phyloP scores from a whole-genome alignment of 2,888 invertebrate species.

The Melikaiella ostensackeni region DNA sequence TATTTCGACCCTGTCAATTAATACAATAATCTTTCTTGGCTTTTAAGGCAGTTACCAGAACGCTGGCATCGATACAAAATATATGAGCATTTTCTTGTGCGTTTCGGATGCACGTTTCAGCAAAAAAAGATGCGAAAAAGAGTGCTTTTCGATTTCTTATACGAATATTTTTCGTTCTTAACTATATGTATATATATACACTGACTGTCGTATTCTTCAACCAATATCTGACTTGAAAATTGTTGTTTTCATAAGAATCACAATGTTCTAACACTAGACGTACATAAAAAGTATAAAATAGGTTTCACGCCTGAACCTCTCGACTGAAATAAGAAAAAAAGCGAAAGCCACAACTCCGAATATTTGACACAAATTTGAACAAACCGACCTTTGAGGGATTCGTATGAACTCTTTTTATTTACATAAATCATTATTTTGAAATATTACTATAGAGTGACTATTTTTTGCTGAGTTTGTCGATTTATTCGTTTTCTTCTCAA shows the following conservation, averaged over 20 bases:
- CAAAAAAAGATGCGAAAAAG: slow-evolving; percentile 27
- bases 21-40: slow-evolving; percentile 18
- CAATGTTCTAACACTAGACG: slow-evolving; percentile 14
- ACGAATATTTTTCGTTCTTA: slow-evolving; percentile 10
- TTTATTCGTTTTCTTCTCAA: not conserved
- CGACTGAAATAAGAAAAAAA: slow-evolving; percentile 3
- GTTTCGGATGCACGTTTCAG: slow-evolving; percentile 27
- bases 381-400: slow-evolving; percentile 9
- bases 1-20: slow-evolving; percentile 27
- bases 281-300: slow-evolving; percentile 15
- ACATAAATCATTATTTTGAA: slow-evolving; percentile 28
- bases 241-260: not conserved
- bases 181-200: slow-evolving; percentile 5
- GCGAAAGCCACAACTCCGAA: not conserved
- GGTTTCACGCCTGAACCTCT: slow-evolving; percentile 1
- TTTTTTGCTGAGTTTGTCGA: not conserved
- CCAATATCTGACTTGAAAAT: slow-evolving; percentile 24
- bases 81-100: slow-evolving; percentile 37
- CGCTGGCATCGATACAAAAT: slow-evolving; percentile 24
- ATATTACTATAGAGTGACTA: slow-evolving; percentile 12
- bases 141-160: slow-evolving; percentile 15
- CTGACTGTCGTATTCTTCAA: slow-evolving; percentile 15
- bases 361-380: slow-evolving; percentile 6
- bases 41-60: slow-evolving; percentile 36
- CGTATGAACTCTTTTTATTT: slow-evolving; percentile 12